Percentiles rank a stretch among this genome's conserved stretches.
Evolutionary conservation across 2,797 vertebrate genomes (phyloP).

Genomic region (Sebastes dallii): DNA sequence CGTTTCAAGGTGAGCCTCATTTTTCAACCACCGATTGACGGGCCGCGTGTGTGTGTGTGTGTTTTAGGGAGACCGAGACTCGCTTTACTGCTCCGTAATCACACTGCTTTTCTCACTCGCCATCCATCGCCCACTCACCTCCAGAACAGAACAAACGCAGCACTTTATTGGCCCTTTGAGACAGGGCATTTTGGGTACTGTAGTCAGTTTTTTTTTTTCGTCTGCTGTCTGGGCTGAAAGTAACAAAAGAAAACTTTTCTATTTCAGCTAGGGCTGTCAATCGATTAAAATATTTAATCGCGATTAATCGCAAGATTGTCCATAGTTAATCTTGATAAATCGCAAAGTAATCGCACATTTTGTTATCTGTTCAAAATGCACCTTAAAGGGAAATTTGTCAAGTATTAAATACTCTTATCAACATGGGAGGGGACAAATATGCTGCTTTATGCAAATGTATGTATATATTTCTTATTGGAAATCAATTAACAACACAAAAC

Average conservation of each 20-base stretch:
- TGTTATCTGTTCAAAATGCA: no score
- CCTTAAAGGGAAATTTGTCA: no score
- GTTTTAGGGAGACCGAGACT: conserved; percentile 39
- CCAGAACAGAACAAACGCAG: conserved; percentile 43
- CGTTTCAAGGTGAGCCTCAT: conserved; percentile 78
- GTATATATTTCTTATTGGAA: no score
- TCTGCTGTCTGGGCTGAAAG: not conserved
- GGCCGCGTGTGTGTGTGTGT: conserved; percentile 11
- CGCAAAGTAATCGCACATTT: no score
- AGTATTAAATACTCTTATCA: no score
- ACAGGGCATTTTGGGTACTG: conserved; percentile 42
- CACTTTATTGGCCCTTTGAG: conserved; percentile 52
- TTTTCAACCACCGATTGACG: conserved; percentile 68
- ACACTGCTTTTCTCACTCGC: conserved; percentile 53
- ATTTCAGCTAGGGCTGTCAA: not conserved
- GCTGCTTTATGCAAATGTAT: no score
- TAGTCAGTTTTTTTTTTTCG: conserved; percentile 7
- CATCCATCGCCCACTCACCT: conserved; percentile 41
- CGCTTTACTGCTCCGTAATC: conserved; percentile 70
- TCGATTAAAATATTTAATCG: no score
- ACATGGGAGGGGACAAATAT: no score
- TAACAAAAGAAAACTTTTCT: not conserved
- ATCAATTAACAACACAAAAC: no score
- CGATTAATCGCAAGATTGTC: no score
- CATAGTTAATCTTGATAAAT: no score